Evolutionary conservation across 2,797 vertebrate genomes (phyloP).

Genomic region (Chromobotia macracanthus): DNA sequence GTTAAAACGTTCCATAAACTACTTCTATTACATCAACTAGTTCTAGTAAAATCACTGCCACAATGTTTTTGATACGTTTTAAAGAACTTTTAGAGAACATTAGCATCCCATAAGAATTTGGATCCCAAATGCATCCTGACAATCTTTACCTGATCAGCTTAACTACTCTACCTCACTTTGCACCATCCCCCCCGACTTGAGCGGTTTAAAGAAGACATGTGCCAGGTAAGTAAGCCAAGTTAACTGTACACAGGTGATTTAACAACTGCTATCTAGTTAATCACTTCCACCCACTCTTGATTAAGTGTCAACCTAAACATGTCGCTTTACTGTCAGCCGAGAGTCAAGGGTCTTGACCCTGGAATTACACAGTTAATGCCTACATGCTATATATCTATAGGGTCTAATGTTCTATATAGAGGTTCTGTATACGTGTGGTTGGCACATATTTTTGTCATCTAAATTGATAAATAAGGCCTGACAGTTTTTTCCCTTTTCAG

Average conservation of each 20-base stretch:
- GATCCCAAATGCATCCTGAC: conserved; percentile 48
- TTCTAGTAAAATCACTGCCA: too few species aligned
- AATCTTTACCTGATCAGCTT: conserved; percentile 64
- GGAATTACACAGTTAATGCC: background rate
- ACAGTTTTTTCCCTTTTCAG: too few species aligned
- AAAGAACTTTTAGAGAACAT: too few species aligned
- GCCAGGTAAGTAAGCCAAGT: background rate
- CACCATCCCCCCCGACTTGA: conserved; percentile 10
- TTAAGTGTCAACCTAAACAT: background rate
- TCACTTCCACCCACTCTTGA: background rate
- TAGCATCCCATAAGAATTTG: conserved; percentile 18
- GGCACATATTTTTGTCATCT: background rate
- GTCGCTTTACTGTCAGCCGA: background rate
- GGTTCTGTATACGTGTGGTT: background rate
- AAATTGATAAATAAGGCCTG: background rate
- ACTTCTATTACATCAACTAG: too few species aligned
- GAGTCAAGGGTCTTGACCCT: background rate
- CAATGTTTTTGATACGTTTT: too few species aligned
- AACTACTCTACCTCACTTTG: conserved; percentile 33
- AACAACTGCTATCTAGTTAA: conserved; percentile 17
- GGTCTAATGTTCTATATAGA: background rate
- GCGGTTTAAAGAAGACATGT: conserved; percentile 7
- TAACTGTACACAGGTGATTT: background rate
- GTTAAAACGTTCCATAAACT: too few species aligned
- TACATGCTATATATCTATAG: background rate